Evolutionary conservation across 2,113 vertebrate genomes (phyloP).

Genomic region (Craseonycteris thonglongyai): DNA sequence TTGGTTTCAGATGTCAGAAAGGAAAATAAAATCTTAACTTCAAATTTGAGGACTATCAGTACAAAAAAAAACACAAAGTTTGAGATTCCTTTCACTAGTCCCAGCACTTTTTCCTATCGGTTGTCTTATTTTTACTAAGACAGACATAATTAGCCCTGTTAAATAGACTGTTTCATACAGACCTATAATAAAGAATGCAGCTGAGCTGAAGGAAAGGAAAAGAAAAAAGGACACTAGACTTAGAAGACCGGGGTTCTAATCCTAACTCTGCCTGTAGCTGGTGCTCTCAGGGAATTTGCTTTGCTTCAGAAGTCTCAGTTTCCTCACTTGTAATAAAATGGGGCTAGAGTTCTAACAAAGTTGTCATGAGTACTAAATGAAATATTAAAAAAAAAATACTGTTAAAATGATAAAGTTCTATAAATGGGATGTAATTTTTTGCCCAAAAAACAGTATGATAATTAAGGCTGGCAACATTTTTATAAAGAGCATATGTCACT

Average conservation of each 20-base stretch:
- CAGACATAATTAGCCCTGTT: not conserved
- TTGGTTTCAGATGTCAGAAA: not conserved
- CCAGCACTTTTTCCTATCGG: not conserved
- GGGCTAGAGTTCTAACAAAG: not conserved
- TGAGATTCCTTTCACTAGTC: not conserved
- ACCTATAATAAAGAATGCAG: not conserved
- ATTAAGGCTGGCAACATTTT: not conserved
- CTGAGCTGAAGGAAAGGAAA: not conserved
- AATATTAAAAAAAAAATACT: not conserved
- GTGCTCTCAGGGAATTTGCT: not conserved
- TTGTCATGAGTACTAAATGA: not conserved
- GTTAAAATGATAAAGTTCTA: not conserved
- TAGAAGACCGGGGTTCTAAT: not conserved
- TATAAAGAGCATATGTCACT: not conserved
- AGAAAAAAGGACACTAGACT: not conserved
- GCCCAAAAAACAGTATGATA: not conserved
- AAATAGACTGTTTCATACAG: not conserved
- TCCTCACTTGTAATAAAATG: not conserved
- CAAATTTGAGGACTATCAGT: not conserved
- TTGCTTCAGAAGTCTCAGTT: not conserved
- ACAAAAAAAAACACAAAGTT: not conserved
- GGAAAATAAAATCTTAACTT: not conserved
- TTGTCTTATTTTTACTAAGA: not conserved
- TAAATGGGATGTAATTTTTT: not conserved
- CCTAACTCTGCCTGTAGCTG: not conserved